phyloP scores from a whole-genome alignment of 1,140 invertebrate species.

The Zaprionus lachaisei region DNA sequence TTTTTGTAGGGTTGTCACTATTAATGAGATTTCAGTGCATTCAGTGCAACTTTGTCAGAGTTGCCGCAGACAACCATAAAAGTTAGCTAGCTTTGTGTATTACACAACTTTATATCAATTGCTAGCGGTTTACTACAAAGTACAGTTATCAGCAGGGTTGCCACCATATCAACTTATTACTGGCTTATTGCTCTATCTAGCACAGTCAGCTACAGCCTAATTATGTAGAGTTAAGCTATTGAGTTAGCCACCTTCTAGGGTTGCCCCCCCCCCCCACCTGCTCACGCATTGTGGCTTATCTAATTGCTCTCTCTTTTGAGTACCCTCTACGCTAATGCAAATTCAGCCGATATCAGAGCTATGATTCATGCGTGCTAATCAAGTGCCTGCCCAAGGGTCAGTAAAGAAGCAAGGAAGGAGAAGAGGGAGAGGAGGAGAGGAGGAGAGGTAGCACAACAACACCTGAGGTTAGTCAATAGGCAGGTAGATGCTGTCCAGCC shows the following conservation, averaged over 20 bases:
- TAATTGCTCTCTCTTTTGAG: background rate
- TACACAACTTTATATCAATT: no score
- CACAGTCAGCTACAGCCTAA: background rate
- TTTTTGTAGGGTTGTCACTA: background rate
- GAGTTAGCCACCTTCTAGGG: background rate
- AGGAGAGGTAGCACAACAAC: background rate
- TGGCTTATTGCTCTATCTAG: background rate
- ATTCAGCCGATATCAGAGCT: background rate
- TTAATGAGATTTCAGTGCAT: background rate
- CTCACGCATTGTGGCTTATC: background rate
- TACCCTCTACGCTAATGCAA: constrained; percentile 1
- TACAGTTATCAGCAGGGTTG: background rate
- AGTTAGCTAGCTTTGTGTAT: no score
- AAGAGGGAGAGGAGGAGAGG: background rate
- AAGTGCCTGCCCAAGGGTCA: background rate
- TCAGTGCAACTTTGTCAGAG: background rate
- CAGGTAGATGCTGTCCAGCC: background rate
- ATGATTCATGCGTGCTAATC: constrained; percentile 11
- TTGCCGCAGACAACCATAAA: background rate
- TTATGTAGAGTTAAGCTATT: background rate
- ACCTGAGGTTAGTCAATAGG: background rate
- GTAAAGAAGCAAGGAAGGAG: background rate
- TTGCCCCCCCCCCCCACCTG: background rate
- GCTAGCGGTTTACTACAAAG: background rate
- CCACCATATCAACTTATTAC: background rate